Evolutionary conservation across 2,888 invertebrate genomes (phyloP), one percentile per base, ranked within the genome.

Genomic region (Papilio elwesi): DNA sequence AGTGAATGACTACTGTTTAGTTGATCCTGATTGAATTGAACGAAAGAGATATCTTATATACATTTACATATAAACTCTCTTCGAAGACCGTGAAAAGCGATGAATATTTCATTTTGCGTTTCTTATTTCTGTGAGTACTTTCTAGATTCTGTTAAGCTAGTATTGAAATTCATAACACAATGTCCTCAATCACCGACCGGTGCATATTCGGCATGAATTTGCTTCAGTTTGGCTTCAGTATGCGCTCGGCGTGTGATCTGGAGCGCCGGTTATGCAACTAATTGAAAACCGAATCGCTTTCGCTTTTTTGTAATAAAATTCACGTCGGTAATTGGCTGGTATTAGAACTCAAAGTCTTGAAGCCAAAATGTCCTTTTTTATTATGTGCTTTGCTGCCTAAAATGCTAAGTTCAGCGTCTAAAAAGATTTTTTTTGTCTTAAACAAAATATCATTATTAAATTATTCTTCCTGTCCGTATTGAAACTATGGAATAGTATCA

Each of bases 221-320:
- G 6, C 36, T 16, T n/a, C n/a, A n/a, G n/a, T n/a, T n/a, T 9
- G 48, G 11, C 36, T 62, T 71, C 59, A 15, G 26, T 8, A 52
- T 52, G 48, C 36, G 26, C 26, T n/a, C 9, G n/a, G 62, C 13
- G 38, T 57, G 16, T 48, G 53, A 71, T 52, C 13, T 62, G 47
- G 53, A 71, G 47, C 71, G 53, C 16, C 26, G 47, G 67, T 67
- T 67, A 67, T 47, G 15, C 67, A 66, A 59, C 36, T 66, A 9
- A 67, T 67, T 52, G 59, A 71, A 62, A 62, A 68, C 48, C 15
- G 2, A 71, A 53, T 48, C 47, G 36, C 67, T 71, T 68, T 66
- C 57, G 0, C 57, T 59, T 38, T 59, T 57, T 57, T 13, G 8
- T 57, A 38, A 57, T 36, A 57, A 57, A 13, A 57, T 8, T 36